Base-by-base conservation (phyloP, 1,140 invertebrate genomes). In the Cecropterus lyciades region DNA sequence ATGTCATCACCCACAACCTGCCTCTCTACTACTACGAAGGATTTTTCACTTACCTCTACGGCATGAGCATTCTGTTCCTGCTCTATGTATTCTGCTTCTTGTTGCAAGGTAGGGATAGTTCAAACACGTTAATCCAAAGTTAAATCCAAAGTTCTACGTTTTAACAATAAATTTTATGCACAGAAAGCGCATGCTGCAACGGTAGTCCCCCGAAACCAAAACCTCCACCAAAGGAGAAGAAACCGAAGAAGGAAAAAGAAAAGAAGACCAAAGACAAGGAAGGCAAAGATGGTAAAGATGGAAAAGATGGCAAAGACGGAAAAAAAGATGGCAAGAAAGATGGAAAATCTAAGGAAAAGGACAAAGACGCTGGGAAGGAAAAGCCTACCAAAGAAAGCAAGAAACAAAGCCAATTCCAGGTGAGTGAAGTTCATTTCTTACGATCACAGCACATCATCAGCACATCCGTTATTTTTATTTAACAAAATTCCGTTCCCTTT, bases 11-110 rank as follows among this genome's bases (percentile, higher is more conserved):
- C 59, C 96, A 98, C 90, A 97, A 96, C 89, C 94, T 98, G 66
- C 97, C 98, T 53, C 94, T 98, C 30, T 94, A 95, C 87, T 98
- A 97, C 92, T 98, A 98, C 93, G 97, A 99, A 95, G 97, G 97
- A 65, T 99, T 99, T 94, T 99, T 99, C 94, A 98, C 98, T 46
- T 99, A 99, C 92, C 94, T 99, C 46, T 99, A 99, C 92, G 96
- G 97, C 72, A 95, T 96, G 91, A 99, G 98, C 92, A 98, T 99
- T 84, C 92, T 99, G 68, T 99, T 99, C 93, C 95, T 99, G 74
- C 93, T 99, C 72, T 99, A 99, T 93, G 97, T 99, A 48, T 99
- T 99, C 94, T 97, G 97, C 92, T 99, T 99, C 94, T 94, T 99
- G 65, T 95, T 99, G 63, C 97, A 98, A 94, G 94, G 94, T 94